A percentile compares a stretch with the other conserved stretches of the same genome.
Evolutionary conservation across 2,113 vertebrate species (phyloP).

Genomic region (Corythornis vintsioides): DNA sequence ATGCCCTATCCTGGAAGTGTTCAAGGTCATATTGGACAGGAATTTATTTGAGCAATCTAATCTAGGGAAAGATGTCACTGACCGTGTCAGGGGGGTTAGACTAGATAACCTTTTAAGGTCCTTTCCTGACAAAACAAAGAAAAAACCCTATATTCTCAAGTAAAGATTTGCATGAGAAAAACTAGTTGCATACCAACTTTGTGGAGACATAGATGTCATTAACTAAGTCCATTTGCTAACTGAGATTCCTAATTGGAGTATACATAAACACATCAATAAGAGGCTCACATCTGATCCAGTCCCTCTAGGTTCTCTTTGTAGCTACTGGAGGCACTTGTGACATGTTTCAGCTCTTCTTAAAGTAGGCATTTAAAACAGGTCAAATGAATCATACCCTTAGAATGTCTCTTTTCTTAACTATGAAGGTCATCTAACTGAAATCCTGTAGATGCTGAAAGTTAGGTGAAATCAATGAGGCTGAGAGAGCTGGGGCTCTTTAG

Average conservation of each 20-base stretch:
- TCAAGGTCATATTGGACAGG: not conserved
- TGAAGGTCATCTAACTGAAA: not conserved
- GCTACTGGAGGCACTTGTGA: not conserved
- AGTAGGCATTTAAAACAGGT: not conserved
- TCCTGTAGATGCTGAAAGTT: not conserved
- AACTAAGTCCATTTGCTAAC: not conserved
- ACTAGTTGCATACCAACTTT: not conserved
- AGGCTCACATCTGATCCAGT: not conserved
- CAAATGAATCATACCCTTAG: not conserved
- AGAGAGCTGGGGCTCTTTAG: no score
- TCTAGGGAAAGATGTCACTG: not conserved
- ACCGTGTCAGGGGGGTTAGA: rapidly evolving
- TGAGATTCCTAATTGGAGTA: not conserved
- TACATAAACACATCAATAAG: not conserved
- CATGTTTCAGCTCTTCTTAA: not conserved
- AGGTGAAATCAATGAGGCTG: not conserved
- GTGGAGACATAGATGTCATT: not conserved
- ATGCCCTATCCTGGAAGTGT: not conserved
- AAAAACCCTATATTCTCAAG: not conserved
- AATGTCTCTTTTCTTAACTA: not conserved
- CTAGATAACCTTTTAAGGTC: not conserved
- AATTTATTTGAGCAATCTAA: not conserved
- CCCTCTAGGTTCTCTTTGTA: not conserved
- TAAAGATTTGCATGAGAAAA: not conserved
- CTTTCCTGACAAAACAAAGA: not conserved